phyloP scores from a whole-genome alignment of 2,888 invertebrate species.

The Temnothorax ravouxi region DNA sequence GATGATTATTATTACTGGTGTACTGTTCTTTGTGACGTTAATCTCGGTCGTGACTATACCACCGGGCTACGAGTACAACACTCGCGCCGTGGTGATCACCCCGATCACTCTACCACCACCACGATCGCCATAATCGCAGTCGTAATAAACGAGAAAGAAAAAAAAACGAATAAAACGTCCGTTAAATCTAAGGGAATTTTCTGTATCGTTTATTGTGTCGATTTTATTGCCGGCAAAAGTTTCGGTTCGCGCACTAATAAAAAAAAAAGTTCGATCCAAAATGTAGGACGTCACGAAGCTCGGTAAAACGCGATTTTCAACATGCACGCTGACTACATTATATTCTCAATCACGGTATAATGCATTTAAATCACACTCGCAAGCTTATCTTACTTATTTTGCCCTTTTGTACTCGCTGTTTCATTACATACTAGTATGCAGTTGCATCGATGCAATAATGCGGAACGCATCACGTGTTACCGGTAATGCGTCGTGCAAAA shows the following conservation, averaged over 20 bases:
- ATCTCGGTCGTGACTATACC: slow-evolving; percentile 85
- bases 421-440: slow-evolving; percentile 47
- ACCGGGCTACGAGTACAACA: slow-evolving; percentile 84
- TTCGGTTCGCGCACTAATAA: slow-evolving; percentile 1
- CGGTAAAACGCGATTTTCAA: slow-evolving; percentile 61
- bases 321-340: slow-evolving; percentile 56
- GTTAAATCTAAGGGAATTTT: slow-evolving; percentile 2
- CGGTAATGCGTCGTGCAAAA: slow-evolving; percentile 17
- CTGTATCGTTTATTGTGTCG: neutral
- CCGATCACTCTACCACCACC: slow-evolving; percentile 82
- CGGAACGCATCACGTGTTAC: neutral
- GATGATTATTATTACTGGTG: slow-evolving; percentile 86
- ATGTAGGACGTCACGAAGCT: slow-evolving; percentile 67
- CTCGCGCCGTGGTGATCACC: slow-evolving; percentile 83
- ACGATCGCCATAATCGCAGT: slow-evolving; percentile 78
- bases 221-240: neutral
- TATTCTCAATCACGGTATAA: slow-evolving; percentile 61
- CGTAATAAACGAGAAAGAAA: slow-evolving; percentile 43
- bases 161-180: slow-evolving; percentile 30
- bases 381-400: slow-evolving; percentile 61
- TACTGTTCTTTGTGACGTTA: slow-evolving; percentile 86
- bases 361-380: slow-evolving; percentile 69
- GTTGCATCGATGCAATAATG: slow-evolving; percentile 50
- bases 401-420: slow-evolving; percentile 34
- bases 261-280: neutral